Evolutionary conservation across 1,140 invertebrate species (phyloP), one percentile per base, ranked within the genome.

Genomic region (Arion vulgaris): DNA sequence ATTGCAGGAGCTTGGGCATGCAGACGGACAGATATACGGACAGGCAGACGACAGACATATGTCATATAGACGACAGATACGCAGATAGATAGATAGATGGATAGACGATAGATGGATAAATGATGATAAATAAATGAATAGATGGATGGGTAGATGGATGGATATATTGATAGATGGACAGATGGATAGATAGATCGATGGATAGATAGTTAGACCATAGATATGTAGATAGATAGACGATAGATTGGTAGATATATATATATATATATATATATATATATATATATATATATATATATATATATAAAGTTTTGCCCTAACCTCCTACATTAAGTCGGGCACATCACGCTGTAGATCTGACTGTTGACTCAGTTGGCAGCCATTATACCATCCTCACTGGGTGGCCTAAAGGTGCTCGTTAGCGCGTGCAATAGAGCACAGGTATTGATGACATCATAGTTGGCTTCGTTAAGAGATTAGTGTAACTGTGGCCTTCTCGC

Each of bases 391-490:
- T 45, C 1, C 73, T 49, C 0, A 11, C 45, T 39, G 45, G 73
- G 73, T 75, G 73, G 41, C 41, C 39, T 26, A 5, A 23, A 23
- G 7, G 1, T 41, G 36, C 32, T 39, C 36, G 9, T 19, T 45
- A 57, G 23, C 26, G 9, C 36, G 28, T 9, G 5, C 38, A 23
- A 34, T 69, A 32, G 66, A 68, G 49, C 45, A 26, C 38, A 72
- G 1, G 23, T 68, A 69, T 49, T 41, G 41, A 69, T 69, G 68
- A 69, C 73, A 45, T 49, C 73, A 75, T 75, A 72, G 36, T 72
- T 51, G 49, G 57, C 39, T 45, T 68, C 57, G 26, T 45, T 69
- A 71, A 45, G 53, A 77, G 38, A 77, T 68, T 57, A 62, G 57
- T 76, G 49, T 69, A 51, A 57, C 53, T 36, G 53, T n/a, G 26